A percentile compares a stretch with the other conserved stretches of the same genome.
Conservation (phyloP, 2,113 vertebrate species). For the Neoarius graeffei region DNA sequence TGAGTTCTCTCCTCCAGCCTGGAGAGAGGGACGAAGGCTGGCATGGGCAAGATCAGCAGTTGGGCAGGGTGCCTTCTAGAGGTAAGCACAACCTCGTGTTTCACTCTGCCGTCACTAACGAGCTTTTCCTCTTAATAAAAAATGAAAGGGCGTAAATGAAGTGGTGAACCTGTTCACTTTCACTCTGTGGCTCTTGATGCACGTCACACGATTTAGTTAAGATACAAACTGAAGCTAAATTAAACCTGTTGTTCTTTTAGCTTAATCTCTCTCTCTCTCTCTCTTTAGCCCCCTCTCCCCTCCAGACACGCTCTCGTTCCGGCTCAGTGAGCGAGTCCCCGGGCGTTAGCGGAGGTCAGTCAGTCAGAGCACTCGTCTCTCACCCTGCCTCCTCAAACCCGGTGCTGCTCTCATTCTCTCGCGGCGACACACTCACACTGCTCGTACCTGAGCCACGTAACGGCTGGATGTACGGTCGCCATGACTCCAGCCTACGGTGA, state of each 20-base stretch:
- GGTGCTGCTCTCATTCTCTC: conserved; percentile 84
- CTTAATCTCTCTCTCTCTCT: not conserved
- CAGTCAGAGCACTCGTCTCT: conserved; percentile 84
- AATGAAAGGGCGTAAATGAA: not conserved
- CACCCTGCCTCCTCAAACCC: conserved; percentile 81
- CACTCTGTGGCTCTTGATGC: not conserved
- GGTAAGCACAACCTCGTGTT: conserved; percentile 55
- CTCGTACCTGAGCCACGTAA: conserved; percentile 87
- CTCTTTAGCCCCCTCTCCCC: conserved; percentile 71
- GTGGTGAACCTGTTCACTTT: no score
- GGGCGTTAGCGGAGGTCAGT: conserved; percentile 56
- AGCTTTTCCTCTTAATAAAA: not conserved
- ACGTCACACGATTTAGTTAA: not conserved
- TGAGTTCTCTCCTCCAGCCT: conserved; percentile 72
- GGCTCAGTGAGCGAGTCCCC: conserved; percentile 84
- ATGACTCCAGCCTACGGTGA: conserved; percentile 82
- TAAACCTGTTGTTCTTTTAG: not conserved
- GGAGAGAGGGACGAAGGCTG: conserved; percentile 72
- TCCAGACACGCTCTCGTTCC: conserved; percentile 74
- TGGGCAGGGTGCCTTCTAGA: conserved; percentile 78
- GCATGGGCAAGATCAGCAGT: conserved; percentile 68
- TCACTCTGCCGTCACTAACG: not conserved
- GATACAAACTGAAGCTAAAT: not conserved
- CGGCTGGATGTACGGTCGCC: conserved; percentile 92
- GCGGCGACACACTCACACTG: conserved; percentile 78